Evolutionary conservation across 2,888 invertebrate species (phyloP), one percentile per base, ranked within the genome.

Genomic region (Drosophila nr. perissopoda): DNA sequence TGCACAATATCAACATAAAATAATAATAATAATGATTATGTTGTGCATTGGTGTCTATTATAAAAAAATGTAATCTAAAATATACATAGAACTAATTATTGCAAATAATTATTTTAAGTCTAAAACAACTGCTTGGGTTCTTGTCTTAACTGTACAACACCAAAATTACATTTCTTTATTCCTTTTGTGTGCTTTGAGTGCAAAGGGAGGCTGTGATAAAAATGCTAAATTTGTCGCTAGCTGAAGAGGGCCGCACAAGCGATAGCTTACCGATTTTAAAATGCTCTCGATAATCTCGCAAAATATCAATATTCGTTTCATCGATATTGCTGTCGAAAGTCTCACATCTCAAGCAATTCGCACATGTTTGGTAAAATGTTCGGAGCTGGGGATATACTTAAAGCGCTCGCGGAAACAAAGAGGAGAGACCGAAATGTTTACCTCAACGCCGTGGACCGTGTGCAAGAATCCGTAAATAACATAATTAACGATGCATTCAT

Each of bases 311-410:
- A 16, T 25, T 27, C 8, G 10, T 27, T 18, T 27, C 1, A 25
- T 36, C 34, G 25, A 53, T 53, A 6, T 34, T 25, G 34, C 11
- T 54, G 11, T 36, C 25, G 6, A 18, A n/a, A 6, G 21, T 31
- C 11, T 36, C 4, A 8, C 53, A 25, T 36, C 52, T 18, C 36
- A 38, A 38, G n/a, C 7, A 18, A 36, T 18, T 38, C 38, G 72
- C 80, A 80, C 80, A 75, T 81, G 78, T 70, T 78, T 29, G 8
- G n/a, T 67, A 65, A 69, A 49, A 80, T 80, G 78, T 52, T 63
- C 25, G 36, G 25, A 21, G 31, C 57, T 4, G 65, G 57, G 18
- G 63, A 66, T 70, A 61, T 80, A 13, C 7, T 81, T 11, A 51
- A 54, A 59, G 51, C 51, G 34, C 33, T 80, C 25, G 51, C 62